Percentiles rank a stretch among this genome's conserved stretches.
Evolutionary conservation across 2,113 vertebrate genomes (phyloP).

Genomic region (Cnemophilus loriae): DNA sequence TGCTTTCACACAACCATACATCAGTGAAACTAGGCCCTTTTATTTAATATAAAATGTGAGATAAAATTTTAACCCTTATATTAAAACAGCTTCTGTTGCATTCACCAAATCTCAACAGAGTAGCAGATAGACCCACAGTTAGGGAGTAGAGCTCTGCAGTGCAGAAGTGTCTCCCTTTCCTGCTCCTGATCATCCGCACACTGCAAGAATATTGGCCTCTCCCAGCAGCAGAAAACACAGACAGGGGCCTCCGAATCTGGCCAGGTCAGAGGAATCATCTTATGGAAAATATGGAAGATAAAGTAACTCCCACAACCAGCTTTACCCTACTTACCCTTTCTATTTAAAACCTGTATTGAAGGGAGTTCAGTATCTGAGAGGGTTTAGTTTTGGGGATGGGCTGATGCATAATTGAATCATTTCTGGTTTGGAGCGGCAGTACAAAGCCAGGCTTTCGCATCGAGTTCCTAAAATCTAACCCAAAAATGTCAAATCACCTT

Average conservation of each 20-base stretch:
- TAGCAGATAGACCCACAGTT: neutral
- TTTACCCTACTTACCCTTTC: slow-evolving; percentile 51
- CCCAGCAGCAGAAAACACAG: neutral
- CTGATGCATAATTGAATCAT: neutral
- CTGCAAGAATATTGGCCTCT: neutral
- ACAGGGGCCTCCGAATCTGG: neutral
- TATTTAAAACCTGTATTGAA: slow-evolving; percentile 42
- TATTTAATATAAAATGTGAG: neutral
- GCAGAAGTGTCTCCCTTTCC: neutral
- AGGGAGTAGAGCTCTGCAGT: neutral
- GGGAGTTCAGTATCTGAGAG: neutral
- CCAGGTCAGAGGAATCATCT: neutral
- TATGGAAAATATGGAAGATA: slow-evolving; percentile 27
- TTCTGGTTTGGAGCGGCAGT: neutral
- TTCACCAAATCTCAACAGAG: neutral
- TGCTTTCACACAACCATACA: neutral
- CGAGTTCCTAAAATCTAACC: slow-evolving; percentile 29
- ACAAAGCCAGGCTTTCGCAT: neutral
- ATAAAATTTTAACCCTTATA: neutral
- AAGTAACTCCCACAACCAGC: slow-evolving; percentile 26
- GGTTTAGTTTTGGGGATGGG: neutral
- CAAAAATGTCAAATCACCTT: slow-evolving; percentile 49
- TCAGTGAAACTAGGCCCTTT: neutral
- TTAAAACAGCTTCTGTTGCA: neutral
- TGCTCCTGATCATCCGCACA: neutral